Base-by-base conservation (phyloP, 2,888 invertebrate species). In the Acronicta psi region DNA sequence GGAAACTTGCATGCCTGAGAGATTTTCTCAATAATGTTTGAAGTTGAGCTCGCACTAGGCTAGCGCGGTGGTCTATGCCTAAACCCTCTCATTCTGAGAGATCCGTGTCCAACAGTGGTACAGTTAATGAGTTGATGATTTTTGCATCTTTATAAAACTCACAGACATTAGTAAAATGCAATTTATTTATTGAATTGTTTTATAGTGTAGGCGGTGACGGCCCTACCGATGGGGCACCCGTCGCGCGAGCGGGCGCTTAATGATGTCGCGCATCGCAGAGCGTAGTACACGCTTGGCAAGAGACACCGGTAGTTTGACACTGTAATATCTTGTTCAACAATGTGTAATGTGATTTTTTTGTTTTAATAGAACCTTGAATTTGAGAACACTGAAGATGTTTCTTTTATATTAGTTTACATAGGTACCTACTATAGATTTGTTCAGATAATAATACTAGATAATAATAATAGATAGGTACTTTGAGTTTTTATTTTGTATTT, bases 221-320 rank as follows among this genome's bases (percentile, higher is more conserved):
- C 34, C 34, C 34, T 34, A 34, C 13, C 2, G n/a, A n/a, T 6
- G 6, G 6, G 34, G n/a, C 34, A n/a, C 34, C n/a, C 34, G 34
- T 34, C 0, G n/a, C n/a, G 1, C 6, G 34, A 23, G 31, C 38
- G 14, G 2, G 40, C 34, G 20, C 37, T 45, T n/a, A 9, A 46
- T 41, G n/a, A 23, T 37, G 38, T 29, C 18, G 49, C 55, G 23
- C 40, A 17, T 42, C 49, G 20, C 34, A 34, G 46, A 29, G 41
- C 53, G 25, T 37, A 34, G 46, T 42, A 40, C 13, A 20, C n/a
- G 43, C 7, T 50, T 73, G 69, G 67, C 67, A 66, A 45, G 16
- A 0, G n/a, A 42, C 23, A 11, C 68, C 73, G 73, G 68, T 43
- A 66, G 58, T 65, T 23, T 20, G 31, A 14, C 16, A 50, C 41